Evolutionary conservation across 2,113 vertebrate species (phyloP).

Genomic region (Petromus typicus): DNA sequence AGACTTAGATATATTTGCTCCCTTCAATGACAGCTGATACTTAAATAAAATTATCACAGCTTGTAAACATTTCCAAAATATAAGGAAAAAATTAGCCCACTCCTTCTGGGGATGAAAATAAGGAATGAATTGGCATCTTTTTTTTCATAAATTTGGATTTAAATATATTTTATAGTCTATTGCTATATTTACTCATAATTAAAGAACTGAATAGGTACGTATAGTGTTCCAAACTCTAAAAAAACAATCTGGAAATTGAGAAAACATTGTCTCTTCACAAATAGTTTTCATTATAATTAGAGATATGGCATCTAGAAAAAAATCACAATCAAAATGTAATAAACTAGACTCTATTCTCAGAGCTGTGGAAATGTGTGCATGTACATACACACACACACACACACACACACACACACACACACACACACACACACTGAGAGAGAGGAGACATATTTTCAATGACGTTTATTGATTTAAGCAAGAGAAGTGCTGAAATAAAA

Average conservation of each 20-base stretch:
- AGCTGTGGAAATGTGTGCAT: neutral
- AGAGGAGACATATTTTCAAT: no score
- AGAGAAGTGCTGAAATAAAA: neutral
- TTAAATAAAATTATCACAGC: neutral
- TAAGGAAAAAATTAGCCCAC: neutral
- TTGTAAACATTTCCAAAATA: neutral
- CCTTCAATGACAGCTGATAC: neutral
- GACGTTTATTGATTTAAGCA: no score
- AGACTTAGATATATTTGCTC: neutral
- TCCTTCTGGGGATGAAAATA: no score
- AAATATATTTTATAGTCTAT: neutral
- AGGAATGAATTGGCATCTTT: neutral
- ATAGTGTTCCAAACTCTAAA: neutral
- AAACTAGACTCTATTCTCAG: neutral
- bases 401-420: neutral
- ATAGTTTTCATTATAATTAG: neutral
- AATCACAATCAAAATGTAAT: neutral
- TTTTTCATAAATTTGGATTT: neutral
- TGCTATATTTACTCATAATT: neutral
- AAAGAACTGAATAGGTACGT: neutral
- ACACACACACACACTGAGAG: neutral
- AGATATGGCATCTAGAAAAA: neutral
- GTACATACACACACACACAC: no score
- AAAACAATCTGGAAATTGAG: neutral
- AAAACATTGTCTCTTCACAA: neutral